phyloP scores from a whole-genome alignment of 2,797 vertebrate species.

The Characodon lateralis region DNA sequence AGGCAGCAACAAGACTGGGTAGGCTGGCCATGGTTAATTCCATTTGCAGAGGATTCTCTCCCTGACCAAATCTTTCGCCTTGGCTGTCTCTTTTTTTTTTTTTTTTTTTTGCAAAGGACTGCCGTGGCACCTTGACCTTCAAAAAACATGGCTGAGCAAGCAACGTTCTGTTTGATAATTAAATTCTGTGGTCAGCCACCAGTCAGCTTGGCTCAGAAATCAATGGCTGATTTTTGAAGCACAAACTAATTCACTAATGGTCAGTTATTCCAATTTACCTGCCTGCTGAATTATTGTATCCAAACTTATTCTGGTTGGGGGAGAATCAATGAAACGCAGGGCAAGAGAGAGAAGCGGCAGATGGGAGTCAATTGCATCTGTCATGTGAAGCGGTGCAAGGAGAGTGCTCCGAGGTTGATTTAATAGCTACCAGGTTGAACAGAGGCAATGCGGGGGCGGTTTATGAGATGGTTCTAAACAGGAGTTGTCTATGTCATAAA shows the following conservation, averaged over 20 bases:
- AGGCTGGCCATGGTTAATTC: constrained; percentile 63
- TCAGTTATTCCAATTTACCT: constrained; percentile 85
- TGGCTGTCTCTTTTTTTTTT: constrained; percentile 19
- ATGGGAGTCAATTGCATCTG: constrained; percentile 50
- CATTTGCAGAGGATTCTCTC: constrained; percentile 71
- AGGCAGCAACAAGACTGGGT: constrained; percentile 58
- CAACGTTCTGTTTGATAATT: constrained; percentile 78
- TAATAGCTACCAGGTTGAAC: constrained; percentile 63
- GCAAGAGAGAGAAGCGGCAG: constrained; percentile 21
- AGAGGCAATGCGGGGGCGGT: constrained; percentile 49
- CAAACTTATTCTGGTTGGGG: constrained; percentile 62
- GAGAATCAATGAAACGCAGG: constrained; percentile 63
- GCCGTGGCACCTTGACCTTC: constrained; percentile 82
- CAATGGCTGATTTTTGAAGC: constrained; percentile 82
- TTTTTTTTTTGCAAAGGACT: constrained; percentile 22
- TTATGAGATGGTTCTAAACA: constrained; percentile 63
- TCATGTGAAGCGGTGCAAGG: constrained; percentile 59
- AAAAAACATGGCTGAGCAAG: constrained; percentile 81
- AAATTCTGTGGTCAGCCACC: constrained; percentile 80
- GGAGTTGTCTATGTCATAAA: constrained; percentile 64
- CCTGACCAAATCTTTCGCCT: constrained; percentile 43
- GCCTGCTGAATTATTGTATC: constrained; percentile 77
- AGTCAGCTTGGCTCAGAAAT: constrained; percentile 78
- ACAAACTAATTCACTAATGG: constrained; percentile 87
- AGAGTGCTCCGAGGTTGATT: constrained; percentile 57